Conservation (phyloP, 2,888 invertebrate species). For the Dryobotodes eremita region DNA sequence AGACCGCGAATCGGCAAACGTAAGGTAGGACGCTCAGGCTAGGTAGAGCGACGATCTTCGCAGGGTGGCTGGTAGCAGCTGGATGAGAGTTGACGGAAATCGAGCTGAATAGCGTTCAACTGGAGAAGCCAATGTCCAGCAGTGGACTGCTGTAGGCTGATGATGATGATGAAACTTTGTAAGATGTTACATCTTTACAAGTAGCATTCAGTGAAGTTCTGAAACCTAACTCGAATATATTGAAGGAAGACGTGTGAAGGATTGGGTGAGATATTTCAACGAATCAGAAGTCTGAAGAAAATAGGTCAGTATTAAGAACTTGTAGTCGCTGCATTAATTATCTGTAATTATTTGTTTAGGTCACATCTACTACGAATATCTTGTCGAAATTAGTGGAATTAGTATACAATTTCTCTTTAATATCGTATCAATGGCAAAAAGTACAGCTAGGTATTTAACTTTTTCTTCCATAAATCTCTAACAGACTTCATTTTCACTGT, state of each 20-base stretch:
- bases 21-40: no score
- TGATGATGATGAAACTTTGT: neutral
- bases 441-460: neutral
- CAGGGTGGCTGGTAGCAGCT: no score
- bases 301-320: neutral
- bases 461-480: neutral
- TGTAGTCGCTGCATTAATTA: neutral
- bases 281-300: constrained; percentile 13
- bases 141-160: no score
- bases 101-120: no score
- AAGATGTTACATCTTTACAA: neutral
- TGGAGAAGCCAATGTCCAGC: no score
- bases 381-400: neutral
- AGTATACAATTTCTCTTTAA: neutral
- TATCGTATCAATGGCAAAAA: neutral
- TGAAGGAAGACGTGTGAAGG: neutral
- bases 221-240: neutral
- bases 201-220: neutral
- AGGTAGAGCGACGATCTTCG: no score
- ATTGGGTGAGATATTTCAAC: neutral
- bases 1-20: no score
- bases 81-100: no score
- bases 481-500: neutral
- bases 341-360: constrained; percentile 11
- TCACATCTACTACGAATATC: neutral